These are phyloP conservation scores for Drosophila vallismaia DNA, from an alignment of 2,888 invertebrate species.

Conservation along the genomic window DNA sequence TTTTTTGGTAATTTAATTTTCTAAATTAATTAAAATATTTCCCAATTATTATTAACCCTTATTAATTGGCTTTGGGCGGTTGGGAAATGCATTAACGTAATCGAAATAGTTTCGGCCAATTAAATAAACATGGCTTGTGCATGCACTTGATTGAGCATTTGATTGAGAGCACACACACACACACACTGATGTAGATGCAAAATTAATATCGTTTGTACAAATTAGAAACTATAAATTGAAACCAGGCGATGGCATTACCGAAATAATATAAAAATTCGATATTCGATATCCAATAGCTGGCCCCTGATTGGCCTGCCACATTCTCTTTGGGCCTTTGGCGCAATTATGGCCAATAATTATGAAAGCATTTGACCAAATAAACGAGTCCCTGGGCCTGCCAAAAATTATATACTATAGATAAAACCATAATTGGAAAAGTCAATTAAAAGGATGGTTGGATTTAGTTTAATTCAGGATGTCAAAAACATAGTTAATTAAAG, in stretches of 20 bases:
- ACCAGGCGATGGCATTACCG: slow-evolving; percentile 10
- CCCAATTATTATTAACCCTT: not conserved
- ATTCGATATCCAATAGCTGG: not conserved
- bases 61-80: not conserved
- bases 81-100: too few species aligned
- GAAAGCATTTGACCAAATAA: slow-evolving; percentile 6
- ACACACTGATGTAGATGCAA: not conserved
- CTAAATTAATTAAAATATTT: not conserved
- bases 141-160: slow-evolving; percentile 51
- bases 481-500: not conserved
- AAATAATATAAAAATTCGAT: slow-evolving; percentile 8
- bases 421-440: slow-evolving; percentile 3
- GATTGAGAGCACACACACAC: slow-evolving; percentile 23
- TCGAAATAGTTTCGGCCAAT: slow-evolving; percentile 45
- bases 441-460: not conserved
- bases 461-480: not conserved
- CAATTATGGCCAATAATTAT: slow-evolving; percentile 22
- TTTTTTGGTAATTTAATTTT: not conserved
- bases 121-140: slow-evolving; percentile 61
- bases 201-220: slow-evolving; percentile 35
- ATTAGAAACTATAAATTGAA: slow-evolving; percentile 26
- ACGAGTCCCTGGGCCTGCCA: not conserved
- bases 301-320: not conserved
- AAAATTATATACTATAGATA: too few species aligned
- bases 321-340: not conserved